Base-by-base conservation (phyloP, 2,113 vertebrate species). In the Nothobranchius furzeri region DNA sequence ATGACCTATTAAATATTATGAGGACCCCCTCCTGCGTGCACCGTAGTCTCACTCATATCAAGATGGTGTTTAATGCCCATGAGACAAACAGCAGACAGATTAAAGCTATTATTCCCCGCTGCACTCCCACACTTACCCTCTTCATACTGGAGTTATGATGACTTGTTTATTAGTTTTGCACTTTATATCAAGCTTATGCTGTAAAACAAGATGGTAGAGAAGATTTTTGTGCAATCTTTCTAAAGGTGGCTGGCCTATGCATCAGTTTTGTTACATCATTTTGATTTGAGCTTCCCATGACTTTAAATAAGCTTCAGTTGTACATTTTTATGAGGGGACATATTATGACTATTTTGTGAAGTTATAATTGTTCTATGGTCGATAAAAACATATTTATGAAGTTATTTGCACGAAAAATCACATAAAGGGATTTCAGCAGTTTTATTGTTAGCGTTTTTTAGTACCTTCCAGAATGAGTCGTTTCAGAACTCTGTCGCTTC, bases 1-100 rank as follows among this genome's bases (percentile, higher is more conserved):
- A 93, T 92, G 92, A 93, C 91, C 92, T 92, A 93, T 94, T 94
- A 93, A 93, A 93, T 92, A 90, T 92, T 93, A 93, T 90, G 90
- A 91, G 91, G 88, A 89, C 88, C 89, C 81, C 91, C 92, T 91
- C 77, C 91, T 91, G 91, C 77, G 91, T 88, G 88, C 86, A 73
- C 87, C 84, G 86, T 91, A 85, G 87, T 89, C 85, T 88, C 87
- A 73, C 90, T 91, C 90, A 91, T 89, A 91, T 88, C 89, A 92
- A 92, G 89, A 92, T 90, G 92, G 90, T 92, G 90, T 92, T 93
- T 91, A 92, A 93, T 92, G 91, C 91, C 91, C 91, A 92, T 89
- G 91, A 93, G 91, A 92, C 91, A 92, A 91, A 91, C 87, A 92
- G 91, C 90, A 92, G 91, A 88, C 90, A 89, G 91, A 92, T 91